Evolutionary conservation across 2,888 invertebrate species (phyloP).

Genomic region (Galeopsomyia nigrocyanea): DNA sequence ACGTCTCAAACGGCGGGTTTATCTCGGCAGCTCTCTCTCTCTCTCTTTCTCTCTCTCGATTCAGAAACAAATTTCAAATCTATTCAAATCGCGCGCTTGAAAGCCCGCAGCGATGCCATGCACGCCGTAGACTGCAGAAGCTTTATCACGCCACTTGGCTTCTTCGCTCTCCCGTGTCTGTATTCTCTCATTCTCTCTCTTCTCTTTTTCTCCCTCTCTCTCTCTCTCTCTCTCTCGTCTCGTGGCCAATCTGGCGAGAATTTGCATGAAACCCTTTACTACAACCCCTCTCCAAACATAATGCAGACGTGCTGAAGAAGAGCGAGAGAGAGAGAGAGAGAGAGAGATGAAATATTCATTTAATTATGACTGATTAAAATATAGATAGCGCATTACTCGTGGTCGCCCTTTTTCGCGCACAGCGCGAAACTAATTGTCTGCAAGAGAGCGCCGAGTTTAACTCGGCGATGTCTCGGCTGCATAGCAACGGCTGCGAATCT

Average conservation of each 20-base stretch:
- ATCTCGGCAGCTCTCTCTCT: slow-evolving; percentile 41
- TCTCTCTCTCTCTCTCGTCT: slow-evolving; percentile 31
- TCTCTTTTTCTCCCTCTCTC: slow-evolving; percentile 16
- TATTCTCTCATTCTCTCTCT: slow-evolving; percentile 22
- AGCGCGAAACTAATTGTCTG: slow-evolving; percentile 51
- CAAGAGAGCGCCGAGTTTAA: slow-evolving; percentile 44
- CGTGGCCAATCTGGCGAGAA: slow-evolving; percentile 58
- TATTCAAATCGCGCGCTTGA: slow-evolving; percentile 49
- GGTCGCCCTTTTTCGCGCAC: neutral
- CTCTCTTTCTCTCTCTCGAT: slow-evolving; percentile 48
- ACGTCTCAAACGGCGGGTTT: slow-evolving; percentile 28
- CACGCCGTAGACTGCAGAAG: neutral
- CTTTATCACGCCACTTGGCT: slow-evolving; percentile 28
- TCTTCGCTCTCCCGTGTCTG: slow-evolving; percentile 23
- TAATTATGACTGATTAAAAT: slow-evolving; percentile 66
- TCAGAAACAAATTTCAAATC: slow-evolving; percentile 54
- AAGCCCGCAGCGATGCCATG: neutral
- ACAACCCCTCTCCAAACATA: slow-evolving; percentile 41
- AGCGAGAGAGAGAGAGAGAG: slow-evolving; percentile 42
- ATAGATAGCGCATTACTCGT: slow-evolving; percentile 62
- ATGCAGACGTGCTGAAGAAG: slow-evolving; percentile 15
- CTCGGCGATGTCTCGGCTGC: neutral
- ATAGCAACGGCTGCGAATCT: slow-evolving; percentile 33
- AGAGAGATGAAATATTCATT: slow-evolving; percentile 64
- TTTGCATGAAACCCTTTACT: slow-evolving; percentile 62